A percentile compares a stretch with the other conserved stretches of the same genome.
Conservation (phyloP, 2,113 vertebrate genomes). For the Fulica atra region DNA sequence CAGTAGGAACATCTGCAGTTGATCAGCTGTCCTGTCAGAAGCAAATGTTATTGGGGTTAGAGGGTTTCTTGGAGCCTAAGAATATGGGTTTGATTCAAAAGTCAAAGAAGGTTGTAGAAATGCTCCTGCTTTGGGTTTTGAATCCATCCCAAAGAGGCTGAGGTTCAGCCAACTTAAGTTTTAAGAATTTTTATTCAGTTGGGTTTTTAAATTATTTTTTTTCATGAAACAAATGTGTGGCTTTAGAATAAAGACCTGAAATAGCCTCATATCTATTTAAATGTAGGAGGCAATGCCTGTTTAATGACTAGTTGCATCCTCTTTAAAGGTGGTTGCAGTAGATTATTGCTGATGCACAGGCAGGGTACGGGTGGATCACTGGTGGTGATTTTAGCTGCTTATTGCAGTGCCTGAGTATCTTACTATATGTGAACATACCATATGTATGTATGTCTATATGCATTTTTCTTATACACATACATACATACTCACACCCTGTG, state of each 20-base stretch:
- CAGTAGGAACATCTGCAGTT: conserved; percentile 41
- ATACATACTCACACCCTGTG: not conserved
- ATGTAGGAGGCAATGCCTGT: not conserved
- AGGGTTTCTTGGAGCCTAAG: conserved; percentile 34
- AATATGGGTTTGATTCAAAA: conserved; percentile 64
- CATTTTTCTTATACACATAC: conserved; percentile 23
- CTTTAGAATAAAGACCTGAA: not conserved
- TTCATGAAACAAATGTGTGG: not conserved
- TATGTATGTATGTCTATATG: conserved; percentile 35
- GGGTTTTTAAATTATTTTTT: not conserved
- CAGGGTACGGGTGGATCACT: not conserved
- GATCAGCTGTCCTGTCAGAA: conserved; percentile 55
- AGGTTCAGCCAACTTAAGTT: conserved; percentile 14
- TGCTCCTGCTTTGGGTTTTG: conserved; percentile 27
- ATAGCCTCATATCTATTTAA: not conserved
- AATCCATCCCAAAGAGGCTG: conserved; percentile 51
- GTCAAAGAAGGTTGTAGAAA: conserved; percentile 47
- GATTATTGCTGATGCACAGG: not conserved
- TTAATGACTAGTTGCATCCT: conserved; percentile 2
- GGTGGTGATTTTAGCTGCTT: not conserved
- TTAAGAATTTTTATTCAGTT: conserved; percentile 14
- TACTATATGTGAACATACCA: not conserved
- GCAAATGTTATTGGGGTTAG: conserved; percentile 6
- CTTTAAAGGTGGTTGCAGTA: not conserved
- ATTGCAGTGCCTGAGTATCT: not conserved